A percentile compares a stretch with the other conserved stretches of the same genome.
Evolutionary conservation across 2,113 vertebrate genomes (phyloP).

Genomic region (Myotis davidii): DNA sequence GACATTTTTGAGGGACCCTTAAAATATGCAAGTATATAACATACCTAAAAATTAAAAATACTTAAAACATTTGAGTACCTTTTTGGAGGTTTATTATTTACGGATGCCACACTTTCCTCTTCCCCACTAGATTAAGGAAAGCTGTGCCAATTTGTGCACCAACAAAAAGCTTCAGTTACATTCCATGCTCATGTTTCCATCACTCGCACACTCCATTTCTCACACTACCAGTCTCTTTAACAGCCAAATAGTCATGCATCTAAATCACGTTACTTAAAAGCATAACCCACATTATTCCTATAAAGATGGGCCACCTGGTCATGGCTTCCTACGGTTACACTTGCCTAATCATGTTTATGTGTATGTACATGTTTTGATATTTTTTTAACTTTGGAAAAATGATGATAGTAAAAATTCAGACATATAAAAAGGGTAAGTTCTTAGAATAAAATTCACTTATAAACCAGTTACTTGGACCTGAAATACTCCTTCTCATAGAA

Average conservation of each 20-base stretch:
- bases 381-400: neutral
- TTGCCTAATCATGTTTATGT: neutral
- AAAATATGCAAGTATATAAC: neutral
- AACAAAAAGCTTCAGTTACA: neutral
- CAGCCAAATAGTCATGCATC: neutral
- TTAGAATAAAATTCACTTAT: neutral
- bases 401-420: neutral
- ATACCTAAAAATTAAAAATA: constrained; percentile 35
- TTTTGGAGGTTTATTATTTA: neutral
- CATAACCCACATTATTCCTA: neutral
- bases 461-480: neutral
- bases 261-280: constrained; percentile 11
- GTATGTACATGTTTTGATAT: neutral
- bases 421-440: neutral
- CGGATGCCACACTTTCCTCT: neutral
- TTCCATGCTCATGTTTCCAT: neutral
- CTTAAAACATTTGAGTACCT: neutral
- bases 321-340: neutral
- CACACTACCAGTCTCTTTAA: neutral
- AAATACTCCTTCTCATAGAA: neutral
- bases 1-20: neutral
- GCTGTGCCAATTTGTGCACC: neutral
- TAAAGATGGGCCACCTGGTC: neutral
- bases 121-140: neutral
- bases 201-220: neutral